Evolutionary conservation across 1,140 invertebrate genomes (phyloP).

Genomic region (Lasaia peninsularis): DNA sequence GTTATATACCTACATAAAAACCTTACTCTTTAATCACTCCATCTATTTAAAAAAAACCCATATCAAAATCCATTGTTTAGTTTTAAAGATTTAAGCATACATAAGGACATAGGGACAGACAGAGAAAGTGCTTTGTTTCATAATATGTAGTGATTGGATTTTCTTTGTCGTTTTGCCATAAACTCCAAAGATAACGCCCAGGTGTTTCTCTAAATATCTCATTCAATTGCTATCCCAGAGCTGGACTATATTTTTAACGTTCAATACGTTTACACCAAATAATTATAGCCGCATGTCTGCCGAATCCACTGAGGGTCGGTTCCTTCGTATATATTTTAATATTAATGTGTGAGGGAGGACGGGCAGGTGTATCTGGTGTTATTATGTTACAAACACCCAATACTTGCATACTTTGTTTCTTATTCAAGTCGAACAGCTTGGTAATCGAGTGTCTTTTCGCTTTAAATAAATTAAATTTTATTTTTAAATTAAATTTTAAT

Average conservation of each 20-base stretch:
- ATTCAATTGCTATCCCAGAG: neutral
- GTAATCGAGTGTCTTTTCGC: neutral
- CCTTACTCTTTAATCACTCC: no score
- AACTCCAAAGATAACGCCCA: no score
- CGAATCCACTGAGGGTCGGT: conserved; percentile 54
- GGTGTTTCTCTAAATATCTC: neutral
- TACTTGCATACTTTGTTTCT: conserved; percentile 24
- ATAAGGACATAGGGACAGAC: no score
- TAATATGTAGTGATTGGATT: no score
- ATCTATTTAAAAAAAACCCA: no score
- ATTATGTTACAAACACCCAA: conserved; percentile 44
- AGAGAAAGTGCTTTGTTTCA: no score
- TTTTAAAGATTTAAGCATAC: no score
- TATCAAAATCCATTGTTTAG: no score
- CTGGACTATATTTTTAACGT: conserved; percentile 38
- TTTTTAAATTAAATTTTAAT: no score
- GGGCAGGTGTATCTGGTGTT: conserved; percentile 44
- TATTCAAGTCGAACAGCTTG: neutral
- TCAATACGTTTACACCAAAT: conserved; percentile 69
- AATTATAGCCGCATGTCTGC: conserved; percentile 55
- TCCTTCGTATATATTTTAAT: conserved; percentile 60
- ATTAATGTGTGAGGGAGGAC: conserved; percentile 43
- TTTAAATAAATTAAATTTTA: neutral
- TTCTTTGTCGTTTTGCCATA: no score
- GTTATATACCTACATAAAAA: no score